These are phyloP conservation scores for Epistrophe grossulariae DNA, from an alignment of 2,888 invertebrate genomes.

Conservation along the genomic window DNA sequence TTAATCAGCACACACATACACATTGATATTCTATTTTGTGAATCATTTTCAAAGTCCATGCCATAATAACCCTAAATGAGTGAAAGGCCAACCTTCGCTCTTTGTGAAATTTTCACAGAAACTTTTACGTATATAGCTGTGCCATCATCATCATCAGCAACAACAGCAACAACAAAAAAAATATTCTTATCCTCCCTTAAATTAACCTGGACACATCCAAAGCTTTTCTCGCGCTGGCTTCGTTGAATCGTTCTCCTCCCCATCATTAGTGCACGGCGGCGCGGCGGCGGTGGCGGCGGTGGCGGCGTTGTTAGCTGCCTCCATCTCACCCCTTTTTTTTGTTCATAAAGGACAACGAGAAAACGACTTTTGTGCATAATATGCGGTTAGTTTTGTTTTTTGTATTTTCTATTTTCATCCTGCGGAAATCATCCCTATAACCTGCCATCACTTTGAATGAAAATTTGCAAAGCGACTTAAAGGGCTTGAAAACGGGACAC, in stretches of 20 bases:
- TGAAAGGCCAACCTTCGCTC: neutral
- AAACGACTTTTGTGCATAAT: conserved; percentile 65
- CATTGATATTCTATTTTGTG: neutral
- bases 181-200: conserved; percentile 41
- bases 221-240: conserved; percentile 11
- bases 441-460: conserved; percentile 1
- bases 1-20: conserved; percentile 40
- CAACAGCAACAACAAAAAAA: conserved; percentile 1
- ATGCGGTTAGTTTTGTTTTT: conserved; percentile 57
- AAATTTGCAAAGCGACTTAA: conserved; percentile 10
- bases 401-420: neutral
- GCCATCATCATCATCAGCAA: neutral
- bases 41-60: conserved; percentile 15
- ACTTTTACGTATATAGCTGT: conserved; percentile 8
- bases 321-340: neutral
- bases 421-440: conserved; percentile 5
- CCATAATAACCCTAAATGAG: conserved; percentile 27
- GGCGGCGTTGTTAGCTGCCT: neutral
- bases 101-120: conserved; percentile 30
- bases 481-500: conserved; percentile 31
- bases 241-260: neutral
- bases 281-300: no score
- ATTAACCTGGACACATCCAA: conserved; percentile 63
- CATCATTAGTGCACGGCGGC: conserved; percentile 51
- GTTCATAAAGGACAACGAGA: conserved; percentile 35